Conservation (phyloP, 1,140 invertebrate species). For the Pteromalus puparum region DNA sequence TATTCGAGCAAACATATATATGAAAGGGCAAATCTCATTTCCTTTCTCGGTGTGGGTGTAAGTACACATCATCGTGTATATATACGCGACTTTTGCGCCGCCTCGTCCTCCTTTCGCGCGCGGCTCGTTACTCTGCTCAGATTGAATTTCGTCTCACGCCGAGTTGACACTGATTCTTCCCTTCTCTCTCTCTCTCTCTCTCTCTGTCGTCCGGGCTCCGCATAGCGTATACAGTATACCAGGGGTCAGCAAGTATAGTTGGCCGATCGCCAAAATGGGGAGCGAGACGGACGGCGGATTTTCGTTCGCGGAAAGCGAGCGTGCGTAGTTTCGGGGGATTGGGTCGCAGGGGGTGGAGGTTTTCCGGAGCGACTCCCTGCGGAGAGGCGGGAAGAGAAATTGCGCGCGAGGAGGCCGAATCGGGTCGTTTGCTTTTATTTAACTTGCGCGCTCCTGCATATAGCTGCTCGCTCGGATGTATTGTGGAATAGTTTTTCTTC, state of each 20-base stretch:
- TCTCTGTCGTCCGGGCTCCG: neutral
- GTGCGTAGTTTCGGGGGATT: conserved; percentile 53
- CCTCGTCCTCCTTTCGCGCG: conserved; percentile 49
- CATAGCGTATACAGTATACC: neutral
- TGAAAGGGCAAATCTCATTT: neutral
- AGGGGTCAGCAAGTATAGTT: conserved; percentile 32
- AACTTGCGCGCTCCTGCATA: conserved; percentile 47
- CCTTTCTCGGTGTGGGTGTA: neutral
- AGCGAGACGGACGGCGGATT: conserved; percentile 23
- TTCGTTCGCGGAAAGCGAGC: conserved; percentile 44
- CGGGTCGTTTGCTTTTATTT: conserved; percentile 66
- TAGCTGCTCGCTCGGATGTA: neutral
- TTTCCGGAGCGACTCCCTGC: neutral
- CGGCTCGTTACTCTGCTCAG: conserved; percentile 58
- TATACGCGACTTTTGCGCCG: conserved; percentile 23
- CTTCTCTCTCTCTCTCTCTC: conserved; percentile 22
- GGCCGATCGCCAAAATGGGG: conserved; percentile 48
- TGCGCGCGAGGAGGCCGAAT: conserved; percentile 42
- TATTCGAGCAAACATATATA: conserved; percentile 20
- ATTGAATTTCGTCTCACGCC: conserved; percentile 65
- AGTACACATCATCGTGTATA: neutral
- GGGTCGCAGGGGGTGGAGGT: conserved; percentile 31
- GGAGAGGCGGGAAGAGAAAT: conserved; percentile 13
- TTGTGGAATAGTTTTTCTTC: conserved; percentile 29
- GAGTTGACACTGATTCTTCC: conserved; percentile 47